Evolutionary conservation across 1,140 invertebrate species (phyloP), one percentile per base, ranked within the genome.

Genomic region (Euglossa dilemma): DNA sequence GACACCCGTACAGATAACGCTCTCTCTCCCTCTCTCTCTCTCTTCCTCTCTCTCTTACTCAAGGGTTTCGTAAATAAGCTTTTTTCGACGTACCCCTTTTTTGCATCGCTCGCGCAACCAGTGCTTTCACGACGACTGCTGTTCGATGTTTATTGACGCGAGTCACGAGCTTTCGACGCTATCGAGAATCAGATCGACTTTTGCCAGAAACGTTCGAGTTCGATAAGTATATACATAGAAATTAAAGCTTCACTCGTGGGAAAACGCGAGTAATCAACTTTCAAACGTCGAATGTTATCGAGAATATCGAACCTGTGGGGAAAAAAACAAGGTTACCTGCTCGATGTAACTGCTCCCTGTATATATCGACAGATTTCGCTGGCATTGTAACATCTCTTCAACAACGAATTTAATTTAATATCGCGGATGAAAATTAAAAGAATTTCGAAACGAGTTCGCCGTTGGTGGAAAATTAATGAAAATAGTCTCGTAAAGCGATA

Each of bases 51-150:
- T 3, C n/a, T 47, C 23, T 67, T 47, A 47, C 66, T 47, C 20
- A 63, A 43, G n/a, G 36, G 23, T 78, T 78, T 78, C 47, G 36
- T 52, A 69, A 78, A 78, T 78, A 78, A 77, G 61, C 63, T 77
- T 45, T 66, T 20, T 43, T 20, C 0, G 50, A 45, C 28, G 3
- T 67, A 8, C 16, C 50, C 74, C 14, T 52, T 66, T 56, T 47
- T 28, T 52, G 11, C 23, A 20, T 25, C 14, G 36, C 14, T 25
- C 45, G 66, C 18, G 61, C 50, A 25, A 69, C 75, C 64, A 56
- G 28, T 25, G 43, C 28, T 56, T 67, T 77, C 36, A 25, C 63
- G 56, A 36, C 20, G 14, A 9, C 47, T n/a, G 23, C 47, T 43
- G 75, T 52, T 77, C 23, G 2, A 56, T 56, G 36, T 77, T 45